These are phyloP conservation scores for Nyctalus aviator DNA, from an alignment of 2,797 vertebrate species.

Conservation along the genomic window DNA sequence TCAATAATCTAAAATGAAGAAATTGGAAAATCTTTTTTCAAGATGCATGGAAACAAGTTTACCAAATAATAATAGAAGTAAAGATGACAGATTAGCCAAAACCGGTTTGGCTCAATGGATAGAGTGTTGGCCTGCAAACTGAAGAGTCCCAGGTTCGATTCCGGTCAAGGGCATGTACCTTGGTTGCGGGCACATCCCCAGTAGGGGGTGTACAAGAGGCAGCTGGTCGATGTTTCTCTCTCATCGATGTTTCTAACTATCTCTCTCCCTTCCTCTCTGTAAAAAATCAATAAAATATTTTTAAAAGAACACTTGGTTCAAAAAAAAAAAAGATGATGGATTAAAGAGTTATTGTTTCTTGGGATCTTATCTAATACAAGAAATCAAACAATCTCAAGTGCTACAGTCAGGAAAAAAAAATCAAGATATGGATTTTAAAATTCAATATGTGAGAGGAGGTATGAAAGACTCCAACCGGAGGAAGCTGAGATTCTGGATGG, in stretches of 20 bases:
- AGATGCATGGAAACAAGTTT: background rate
- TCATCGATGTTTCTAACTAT: too few relatives aligned
- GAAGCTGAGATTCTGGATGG: background rate
- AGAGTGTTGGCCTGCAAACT: too few relatives aligned
- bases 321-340: background rate
- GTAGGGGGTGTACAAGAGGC: too few relatives aligned
- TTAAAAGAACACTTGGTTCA: too few relatives aligned
- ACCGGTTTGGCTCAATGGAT: too few relatives aligned
- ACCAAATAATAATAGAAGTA: background rate
- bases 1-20: conserved; percentile 1
- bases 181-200: too few relatives aligned
- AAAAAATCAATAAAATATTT: too few relatives aligned
- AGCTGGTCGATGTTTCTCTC: too few relatives aligned
- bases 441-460: background rate
- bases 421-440: background rate
- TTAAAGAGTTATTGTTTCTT: conserved; percentile 1
- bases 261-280: too few relatives aligned
- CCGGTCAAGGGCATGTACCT: too few relatives aligned
- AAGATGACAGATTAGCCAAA: background rate
- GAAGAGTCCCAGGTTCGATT: too few relatives aligned
- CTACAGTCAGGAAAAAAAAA: background rate
- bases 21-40: background rate
- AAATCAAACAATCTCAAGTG: background rate
- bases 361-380: background rate
- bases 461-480: background rate